phyloP scores from a whole-genome alignment of 37 sponge, comb jelly and placozoan genomes.

The Spongilla lacustris region DNA sequence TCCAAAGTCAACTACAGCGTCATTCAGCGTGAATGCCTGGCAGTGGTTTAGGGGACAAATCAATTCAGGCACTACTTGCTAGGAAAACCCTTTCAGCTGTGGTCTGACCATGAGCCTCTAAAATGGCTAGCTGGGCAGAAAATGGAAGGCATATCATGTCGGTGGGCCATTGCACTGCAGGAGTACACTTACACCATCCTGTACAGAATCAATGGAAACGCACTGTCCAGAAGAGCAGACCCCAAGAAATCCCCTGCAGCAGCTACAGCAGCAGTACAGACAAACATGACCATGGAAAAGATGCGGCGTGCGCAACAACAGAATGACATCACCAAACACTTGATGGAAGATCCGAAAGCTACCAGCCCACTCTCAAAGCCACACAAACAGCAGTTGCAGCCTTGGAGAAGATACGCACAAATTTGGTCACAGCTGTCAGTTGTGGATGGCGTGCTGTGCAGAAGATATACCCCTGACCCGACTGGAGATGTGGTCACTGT shows the following conservation, averaged over 20 bases:
- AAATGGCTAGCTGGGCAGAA: constrained; percentile 69
- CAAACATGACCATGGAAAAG: neutral
- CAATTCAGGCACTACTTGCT: constrained; percentile 65
- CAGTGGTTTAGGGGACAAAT: constrained; percentile 45
- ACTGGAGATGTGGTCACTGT: constrained; percentile 14
- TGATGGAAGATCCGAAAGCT: neutral
- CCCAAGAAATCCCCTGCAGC: neutral
- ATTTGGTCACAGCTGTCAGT: constrained; percentile 49
- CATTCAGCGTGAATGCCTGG: constrained; percentile 41
- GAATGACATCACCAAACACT: neutral
- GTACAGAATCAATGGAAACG: constrained; percentile 61
- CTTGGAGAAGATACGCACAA: constrained; percentile 32
- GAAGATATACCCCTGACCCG: constrained; percentile 33
- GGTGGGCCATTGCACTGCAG: constrained; percentile 60
- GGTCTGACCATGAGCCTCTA: constrained; percentile 61
- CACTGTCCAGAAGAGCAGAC: constrained; percentile 33
- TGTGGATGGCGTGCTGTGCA: constrained; percentile 41
- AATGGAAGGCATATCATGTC: constrained; percentile 53
- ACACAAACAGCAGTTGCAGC: constrained; percentile 18
- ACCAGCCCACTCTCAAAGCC: neutral
- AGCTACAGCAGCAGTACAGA: neutral
- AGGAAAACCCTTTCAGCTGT: constrained; percentile 32
- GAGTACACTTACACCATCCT: constrained; percentile 37
- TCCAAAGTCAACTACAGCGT: constrained; percentile 59
- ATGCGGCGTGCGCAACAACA: neutral